Evolutionary conservation across 2,888 invertebrate genomes (phyloP), one percentile per base, ranked within the genome.

Genomic region (Rhopalosiphum nymphaeae): DNA sequence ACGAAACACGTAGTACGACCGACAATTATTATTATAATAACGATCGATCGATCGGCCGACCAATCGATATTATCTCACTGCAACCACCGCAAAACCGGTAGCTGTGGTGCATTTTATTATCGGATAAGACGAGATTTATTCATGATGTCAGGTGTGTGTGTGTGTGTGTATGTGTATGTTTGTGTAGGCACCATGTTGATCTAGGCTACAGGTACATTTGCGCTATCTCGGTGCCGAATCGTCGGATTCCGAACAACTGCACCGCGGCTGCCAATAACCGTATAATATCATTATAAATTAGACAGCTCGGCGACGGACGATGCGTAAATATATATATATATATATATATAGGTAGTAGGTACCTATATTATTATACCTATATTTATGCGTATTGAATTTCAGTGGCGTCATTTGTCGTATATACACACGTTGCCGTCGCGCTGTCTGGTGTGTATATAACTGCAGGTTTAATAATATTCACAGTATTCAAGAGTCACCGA

Each of bases 81-180:
- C 36, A 21, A 36, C 21, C 78, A 78, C 78, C 21, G n/a, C n/a
- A 36, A 78, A 78, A 78, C 78, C 78, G 78, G 78, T 78, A 78
- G 78, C 78, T 1, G 36, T 9, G 78, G 78, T 78, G 78, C 36
- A 36, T 78, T 78, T 78, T 78, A 42, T 42, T 78, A 36, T 78
- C 78, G 78, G 67, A 78, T 78, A 78, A 78, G 78, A 78, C 29
- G 36, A 78, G 21, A 78, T 78, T 78, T 78, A 78, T 78, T 78
- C 78, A 36, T 21, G 36, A 78, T 36, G 78, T 78, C 78, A 36
- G n/a, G n/a, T 29, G 29, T 57, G 1, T 26, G 16, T 67, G n/a
- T 36, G 78, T 78, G 11, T 36, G 36, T 36, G 67, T 67, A n/a
- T 29, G 57, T 29, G 29, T 61, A n/a, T 61, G 29, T 61, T 29